Conservation (phyloP, 1,140 invertebrate species). For the Cyrtorhinus lividipennis region DNA sequence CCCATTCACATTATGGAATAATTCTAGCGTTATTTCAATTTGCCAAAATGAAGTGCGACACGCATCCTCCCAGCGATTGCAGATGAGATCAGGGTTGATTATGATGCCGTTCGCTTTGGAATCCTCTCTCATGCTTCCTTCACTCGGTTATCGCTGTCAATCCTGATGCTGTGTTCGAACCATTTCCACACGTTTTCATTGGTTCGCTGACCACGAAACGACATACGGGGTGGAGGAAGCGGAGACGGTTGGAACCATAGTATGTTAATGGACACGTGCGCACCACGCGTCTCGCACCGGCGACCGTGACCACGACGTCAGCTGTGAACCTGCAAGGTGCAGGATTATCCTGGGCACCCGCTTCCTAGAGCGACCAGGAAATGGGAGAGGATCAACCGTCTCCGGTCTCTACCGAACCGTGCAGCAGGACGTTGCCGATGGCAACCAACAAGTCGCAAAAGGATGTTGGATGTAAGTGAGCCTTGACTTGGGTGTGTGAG, state of each 20-base stretch:
- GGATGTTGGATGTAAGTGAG: too few relatives aligned
- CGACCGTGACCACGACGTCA: constrained; percentile 2
- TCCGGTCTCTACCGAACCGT: not conserved
- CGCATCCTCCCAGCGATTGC: too few relatives aligned
- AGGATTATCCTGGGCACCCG: not conserved
- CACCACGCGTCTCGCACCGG: constrained; percentile 3
- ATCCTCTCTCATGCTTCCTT: too few relatives aligned
- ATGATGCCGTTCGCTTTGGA: too few relatives aligned
- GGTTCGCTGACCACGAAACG: not conserved
- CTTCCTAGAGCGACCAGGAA: not conserved
- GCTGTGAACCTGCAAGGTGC: not conserved
- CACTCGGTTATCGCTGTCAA: too few relatives aligned
- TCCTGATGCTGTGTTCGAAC: too few relatives aligned
- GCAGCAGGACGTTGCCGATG: not conserved
- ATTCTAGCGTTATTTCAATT: too few relatives aligned
- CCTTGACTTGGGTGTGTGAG: not conserved
- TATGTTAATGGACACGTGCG: constrained; percentile 1
- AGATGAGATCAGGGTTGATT: too few relatives aligned
- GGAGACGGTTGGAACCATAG: not conserved
- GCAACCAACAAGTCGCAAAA: too few relatives aligned
- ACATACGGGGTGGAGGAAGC: not conserved
- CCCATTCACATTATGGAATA: too few relatives aligned
- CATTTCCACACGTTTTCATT: not conserved
- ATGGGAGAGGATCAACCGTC: not conserved
- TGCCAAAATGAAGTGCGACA: too few relatives aligned